A percentile compares a stretch with the other conserved stretches of the same genome.
phyloP scores from a whole-genome alignment of 2,888 invertebrate species.

The Lymantria dispar region DNA sequence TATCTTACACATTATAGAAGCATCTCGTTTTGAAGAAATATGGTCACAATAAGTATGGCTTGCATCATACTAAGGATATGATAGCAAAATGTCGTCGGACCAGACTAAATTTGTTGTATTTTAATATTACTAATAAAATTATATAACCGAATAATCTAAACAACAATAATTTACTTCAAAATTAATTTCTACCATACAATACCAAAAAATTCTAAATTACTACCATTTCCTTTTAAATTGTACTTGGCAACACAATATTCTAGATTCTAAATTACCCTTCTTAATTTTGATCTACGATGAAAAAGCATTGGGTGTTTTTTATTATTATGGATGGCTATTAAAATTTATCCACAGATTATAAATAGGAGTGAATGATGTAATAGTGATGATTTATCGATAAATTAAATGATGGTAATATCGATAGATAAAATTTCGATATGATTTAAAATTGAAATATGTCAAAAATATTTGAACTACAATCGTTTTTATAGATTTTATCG shows the following conservation, averaged over 20 bases:
- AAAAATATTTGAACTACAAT: too few species aligned
- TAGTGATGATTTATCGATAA: background rate
- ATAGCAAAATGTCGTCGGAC: too few species aligned
- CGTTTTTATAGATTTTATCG: too few species aligned
- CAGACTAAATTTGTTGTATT: too few species aligned
- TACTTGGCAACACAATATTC: constrained; percentile 7
- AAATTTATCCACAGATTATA: background rate
- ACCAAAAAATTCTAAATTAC: background rate
- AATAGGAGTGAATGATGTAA: constrained; percentile 3
- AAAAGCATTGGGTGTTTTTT: constrained; percentile 5
- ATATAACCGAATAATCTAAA: too few species aligned
- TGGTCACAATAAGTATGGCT: too few species aligned
- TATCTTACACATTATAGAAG: too few species aligned
- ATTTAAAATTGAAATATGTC: too few species aligned
- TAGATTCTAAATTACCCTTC: background rate
- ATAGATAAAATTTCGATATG: background rate
- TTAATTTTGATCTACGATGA: background rate
- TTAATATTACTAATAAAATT: too few species aligned
- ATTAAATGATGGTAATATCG: background rate
- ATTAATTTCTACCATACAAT: background rate
- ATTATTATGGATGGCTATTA: constrained; percentile 7
- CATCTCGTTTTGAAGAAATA: too few species aligned
- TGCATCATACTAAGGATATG: too few species aligned
- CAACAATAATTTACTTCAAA: background rate
- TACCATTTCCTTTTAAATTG: background rate